Evolutionary conservation across 2,888 invertebrate species (phyloP), one percentile per base, ranked within the genome.

Genomic region (Lamellibrachia satsuma): DNA sequence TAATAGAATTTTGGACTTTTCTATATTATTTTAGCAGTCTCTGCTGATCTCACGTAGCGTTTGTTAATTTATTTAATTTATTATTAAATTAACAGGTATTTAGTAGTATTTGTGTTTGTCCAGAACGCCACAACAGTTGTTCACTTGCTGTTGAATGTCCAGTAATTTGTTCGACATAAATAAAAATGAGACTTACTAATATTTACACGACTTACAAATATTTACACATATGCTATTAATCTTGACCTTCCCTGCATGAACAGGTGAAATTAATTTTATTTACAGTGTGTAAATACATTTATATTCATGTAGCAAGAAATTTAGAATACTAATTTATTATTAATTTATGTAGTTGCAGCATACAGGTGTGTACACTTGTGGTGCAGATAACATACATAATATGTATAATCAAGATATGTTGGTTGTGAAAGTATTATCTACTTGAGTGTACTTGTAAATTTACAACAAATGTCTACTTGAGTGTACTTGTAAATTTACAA

Each of bases 81-180:
- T 75, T 75, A 75, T 22, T 75, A n/a, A n/a, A 75, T 75, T 22
- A 75, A 75, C 22, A 75, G 75, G 22, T 75, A 22, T 75, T 75
- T 75, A 75, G n/a, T 11, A 75, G 75, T 75, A 75, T 75, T 75
- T 75, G 75, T 75, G 75, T 75, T 75, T 75, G n/a, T 75, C 75
- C 15, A 22, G 22, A 75, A 75, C 15, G 75, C 6, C 15, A 75
- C 75, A 75, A 7, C 7, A 55, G 9, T 55, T 55, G 55, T 4
- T n/a, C n/a, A n/a, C 75, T 22, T n/a, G 3, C 4, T 75, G 75
- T 75, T 22, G 75, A 22, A 22, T 15, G 15, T 75, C 22, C 75
- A 15, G 75, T n/a, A 75, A 22, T 22, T 75, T 75, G 75, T 75
- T 75, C 6, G 75, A 22, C 75, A 22, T 75, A 75, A 22, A 75